phyloP scores from a whole-genome alignment of 2,113 vertebrate species.

The Buteo buteo region DNA sequence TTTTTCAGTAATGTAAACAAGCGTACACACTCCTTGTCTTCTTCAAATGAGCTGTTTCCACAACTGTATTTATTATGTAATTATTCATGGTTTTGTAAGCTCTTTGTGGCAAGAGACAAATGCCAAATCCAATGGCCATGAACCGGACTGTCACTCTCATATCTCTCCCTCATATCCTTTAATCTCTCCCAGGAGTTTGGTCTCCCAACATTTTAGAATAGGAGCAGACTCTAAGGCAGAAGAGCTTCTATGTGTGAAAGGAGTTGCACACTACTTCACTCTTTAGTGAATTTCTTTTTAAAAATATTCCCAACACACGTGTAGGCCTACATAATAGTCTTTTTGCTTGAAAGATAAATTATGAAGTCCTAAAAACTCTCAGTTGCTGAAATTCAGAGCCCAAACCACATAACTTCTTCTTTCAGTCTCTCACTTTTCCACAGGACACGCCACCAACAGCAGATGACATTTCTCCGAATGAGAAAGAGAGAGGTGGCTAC shows the following conservation, averaged over 20 bases:
- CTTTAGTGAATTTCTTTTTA: not conserved
- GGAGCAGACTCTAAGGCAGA: not conserved
- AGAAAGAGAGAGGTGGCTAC: not conserved
- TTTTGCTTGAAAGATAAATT: not conserved
- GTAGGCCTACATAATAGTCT: not conserved
- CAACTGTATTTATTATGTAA: not conserved
- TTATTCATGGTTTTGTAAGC: not conserved
- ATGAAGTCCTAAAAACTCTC: not conserved
- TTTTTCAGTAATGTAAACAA: not conserved
- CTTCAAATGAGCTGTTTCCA: not conserved
- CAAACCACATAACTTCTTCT: not conserved
- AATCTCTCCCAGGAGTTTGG: not conserved
- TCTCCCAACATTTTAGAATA: not conserved
- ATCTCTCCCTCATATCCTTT: not conserved
- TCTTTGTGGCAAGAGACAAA: not conserved
- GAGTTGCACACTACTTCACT: not conserved
- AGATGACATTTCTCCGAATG: not conserved
- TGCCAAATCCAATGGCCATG: not conserved
- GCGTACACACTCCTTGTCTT: not conserved
- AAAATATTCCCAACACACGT: not conserved
- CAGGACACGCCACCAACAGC: not conserved
- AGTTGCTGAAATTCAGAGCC: not conserved
- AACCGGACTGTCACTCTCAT: not conserved
- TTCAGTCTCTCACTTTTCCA: not conserved
- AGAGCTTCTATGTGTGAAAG: not conserved